Evolutionary conservation across 1,140 invertebrate species (phyloP), one percentile per base, ranked within the genome.

Genomic region (Protaetia brevitarsis): DNA sequence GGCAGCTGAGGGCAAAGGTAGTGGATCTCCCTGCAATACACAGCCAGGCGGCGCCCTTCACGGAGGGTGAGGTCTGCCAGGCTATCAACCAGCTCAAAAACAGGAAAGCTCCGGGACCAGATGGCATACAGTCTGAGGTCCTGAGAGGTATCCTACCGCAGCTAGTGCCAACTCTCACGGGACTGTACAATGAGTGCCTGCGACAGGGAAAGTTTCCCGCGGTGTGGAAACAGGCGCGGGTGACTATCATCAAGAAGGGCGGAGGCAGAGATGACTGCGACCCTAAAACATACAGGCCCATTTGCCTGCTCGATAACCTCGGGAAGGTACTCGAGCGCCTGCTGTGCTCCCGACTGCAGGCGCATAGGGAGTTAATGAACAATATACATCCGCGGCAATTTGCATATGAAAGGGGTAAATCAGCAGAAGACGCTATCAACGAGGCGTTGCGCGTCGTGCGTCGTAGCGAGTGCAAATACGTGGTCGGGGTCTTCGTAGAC

Each of bases 401-500:
- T 41, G 75, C 76, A 0, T 76, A 72, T 56, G 67, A 30, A 8
- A 59, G 26, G 5, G 65, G 36, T 0, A 69, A n/a, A 57, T 78
- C 77, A 0, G 82, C 81, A 3, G 73, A 78, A 3, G 75, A 79
- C 7, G 80, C 79, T 2, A 61, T 74, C 0, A 45, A 65, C 0
- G 26, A 56, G 1, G 60, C 75, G 0, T 10, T 70, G 3, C 16
- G 73, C 0, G 28, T 56, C 5, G 4, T n/a, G 28, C 51, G 5
- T 2, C 5, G 36, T 11, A 3, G 1, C 41, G 8, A 41, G n/a
- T n/a, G n/a, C 2, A 78, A 74, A 16, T 79, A 80, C 37, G 75
- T 72, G 0, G 45, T 79, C 5, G 72, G 64, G 0, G 67, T 81
- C 0, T 71, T 79, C 11, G 37, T 82, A 4, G 82, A 82, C 56